Percentiles rank a stretch among this genome's conserved stretches.
Conservation (phyloP, 2,888 invertebrate species). For the Imbricaverruca yamaguchii region DNA sequence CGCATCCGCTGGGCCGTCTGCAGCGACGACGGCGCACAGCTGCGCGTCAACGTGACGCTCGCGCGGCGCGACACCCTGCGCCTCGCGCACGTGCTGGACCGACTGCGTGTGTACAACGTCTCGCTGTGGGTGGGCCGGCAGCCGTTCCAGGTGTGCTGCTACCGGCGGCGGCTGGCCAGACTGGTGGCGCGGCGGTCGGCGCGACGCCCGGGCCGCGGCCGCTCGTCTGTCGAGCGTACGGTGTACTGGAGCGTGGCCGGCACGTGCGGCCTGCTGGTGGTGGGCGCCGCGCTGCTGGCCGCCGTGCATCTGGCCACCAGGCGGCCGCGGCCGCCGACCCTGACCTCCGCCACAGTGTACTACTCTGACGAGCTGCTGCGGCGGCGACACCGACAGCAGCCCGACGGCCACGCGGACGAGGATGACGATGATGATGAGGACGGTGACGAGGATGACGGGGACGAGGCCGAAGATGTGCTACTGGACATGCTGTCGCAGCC, state of each 20-base stretch:
- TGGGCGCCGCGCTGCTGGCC: background rate
- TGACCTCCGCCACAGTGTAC: background rate
- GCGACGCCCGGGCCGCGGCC: background rate
- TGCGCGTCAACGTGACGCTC: background rate
- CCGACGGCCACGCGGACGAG: background rate
- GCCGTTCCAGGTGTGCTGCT: background rate
- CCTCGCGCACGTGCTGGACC: background rate
- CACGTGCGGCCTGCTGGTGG: background rate
- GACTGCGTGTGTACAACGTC: background rate
- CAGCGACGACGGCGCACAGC: background rate
- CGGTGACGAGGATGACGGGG: background rate
- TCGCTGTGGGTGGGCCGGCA: background rate
- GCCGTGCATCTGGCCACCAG: background rate
- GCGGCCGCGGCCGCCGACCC: background rate
- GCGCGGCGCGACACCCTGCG: background rate
- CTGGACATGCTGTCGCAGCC: slow-evolving; percentile 17
- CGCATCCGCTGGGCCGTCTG: background rate
- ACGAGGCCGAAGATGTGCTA: background rate
- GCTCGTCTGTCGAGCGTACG: background rate
- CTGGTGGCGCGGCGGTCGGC: background rate
- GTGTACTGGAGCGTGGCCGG: background rate
- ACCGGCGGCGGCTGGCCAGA: background rate
- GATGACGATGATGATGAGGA: background rate
- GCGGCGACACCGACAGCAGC: background rate
- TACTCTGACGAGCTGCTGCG: slow-evolving; percentile 12